Conservation (phyloP, 2,797 vertebrate species). For the Coranthus polyacanthus region DNA sequence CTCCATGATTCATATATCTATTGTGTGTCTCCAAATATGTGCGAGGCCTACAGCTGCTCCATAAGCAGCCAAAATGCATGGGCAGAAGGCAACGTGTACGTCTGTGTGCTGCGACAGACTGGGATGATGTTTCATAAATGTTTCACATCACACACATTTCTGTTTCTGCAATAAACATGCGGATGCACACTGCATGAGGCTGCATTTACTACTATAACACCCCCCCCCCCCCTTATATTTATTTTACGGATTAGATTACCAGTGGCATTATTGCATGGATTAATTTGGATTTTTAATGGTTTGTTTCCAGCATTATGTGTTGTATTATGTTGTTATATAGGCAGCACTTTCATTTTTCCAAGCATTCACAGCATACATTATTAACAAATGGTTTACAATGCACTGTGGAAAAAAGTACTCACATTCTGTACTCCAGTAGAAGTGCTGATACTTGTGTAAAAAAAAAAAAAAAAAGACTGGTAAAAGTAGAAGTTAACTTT, state of each 20-base stretch:
- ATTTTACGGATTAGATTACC: background rate
- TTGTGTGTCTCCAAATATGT: conserved; percentile 8
- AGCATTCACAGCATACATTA: background rate
- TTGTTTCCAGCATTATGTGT: conserved; percentile 12
- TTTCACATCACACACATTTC: conserved; percentile 62
- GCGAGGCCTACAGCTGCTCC: background rate
- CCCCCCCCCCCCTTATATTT: background rate
- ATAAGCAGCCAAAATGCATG: conserved; percentile 11
- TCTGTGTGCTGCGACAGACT: conserved; percentile 42
- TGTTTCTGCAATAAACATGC: conserved; percentile 64
- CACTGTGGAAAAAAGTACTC: background rate
- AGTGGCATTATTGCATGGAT: background rate
- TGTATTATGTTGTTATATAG: background rate
- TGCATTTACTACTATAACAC: conserved; percentile 9
- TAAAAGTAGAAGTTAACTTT: no score
- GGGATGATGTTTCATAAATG: conserved; percentile 62
- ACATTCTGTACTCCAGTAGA: no score
- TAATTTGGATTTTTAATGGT: background rate
- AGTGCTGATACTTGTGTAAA: no score
- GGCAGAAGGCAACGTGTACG: conserved; percentile 21
- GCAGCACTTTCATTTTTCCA: background rate
- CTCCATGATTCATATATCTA: conserved; percentile 19
- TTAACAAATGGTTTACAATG: background rate
- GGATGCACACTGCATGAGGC: conserved; percentile 35
- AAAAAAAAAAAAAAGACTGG: no score